These are phyloP conservation scores for Lydus trimaculatus DNA, from an alignment of 2,888 invertebrate genomes.

Conservation along the genomic window DNA sequence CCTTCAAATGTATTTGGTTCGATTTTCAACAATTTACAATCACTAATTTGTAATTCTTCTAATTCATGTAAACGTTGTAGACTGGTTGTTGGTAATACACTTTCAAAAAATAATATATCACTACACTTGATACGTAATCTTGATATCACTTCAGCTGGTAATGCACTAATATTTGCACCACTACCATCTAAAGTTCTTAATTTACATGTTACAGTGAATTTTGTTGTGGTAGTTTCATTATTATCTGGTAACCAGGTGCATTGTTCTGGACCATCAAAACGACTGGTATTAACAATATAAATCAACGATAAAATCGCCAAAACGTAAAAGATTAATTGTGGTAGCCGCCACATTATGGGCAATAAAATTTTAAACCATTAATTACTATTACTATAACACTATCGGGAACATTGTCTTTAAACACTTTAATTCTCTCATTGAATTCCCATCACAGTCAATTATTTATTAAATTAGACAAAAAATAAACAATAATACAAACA, in stretches of 20 bases:
- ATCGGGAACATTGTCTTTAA: neutral
- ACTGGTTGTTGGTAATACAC: slow-evolving; percentile 76
- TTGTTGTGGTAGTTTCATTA: slow-evolving; percentile 63
- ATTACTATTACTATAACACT: neutral
- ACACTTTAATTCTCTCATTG: slow-evolving; percentile 1
- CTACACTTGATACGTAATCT: slow-evolving; percentile 79
- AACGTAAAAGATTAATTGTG: slow-evolving; percentile 59
- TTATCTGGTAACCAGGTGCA: slow-evolving; percentile 62
- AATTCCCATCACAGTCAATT: slow-evolving; percentile 29
- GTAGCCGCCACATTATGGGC: slow-evolving; percentile 63
- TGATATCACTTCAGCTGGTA: slow-evolving; percentile 75
- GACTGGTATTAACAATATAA: slow-evolving; percentile 43
- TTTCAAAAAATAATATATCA: slow-evolving; percentile 79
- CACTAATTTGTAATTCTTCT: slow-evolving; percentile 76
- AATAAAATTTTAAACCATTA: slow-evolving; percentile 31
- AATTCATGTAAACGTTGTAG: slow-evolving; percentile 73
- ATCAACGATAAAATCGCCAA: slow-evolving; percentile 37
- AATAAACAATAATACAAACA: slow-evolving; percentile 1
- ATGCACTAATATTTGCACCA: slow-evolving; percentile 70
- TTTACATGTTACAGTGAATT: slow-evolving; percentile 68
- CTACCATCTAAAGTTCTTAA: slow-evolving; percentile 75
- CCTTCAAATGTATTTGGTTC: slow-evolving; percentile 82
- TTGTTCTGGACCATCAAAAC: slow-evolving; percentile 59
- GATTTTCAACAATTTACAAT: slow-evolving; percentile 81
- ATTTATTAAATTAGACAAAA: slow-evolving; percentile 15